Evolutionary conservation across 2,888 invertebrate genomes (phyloP), one percentile per base, ranked within the genome.

Genomic region (Aporophyla lueneburgensis): DNA sequence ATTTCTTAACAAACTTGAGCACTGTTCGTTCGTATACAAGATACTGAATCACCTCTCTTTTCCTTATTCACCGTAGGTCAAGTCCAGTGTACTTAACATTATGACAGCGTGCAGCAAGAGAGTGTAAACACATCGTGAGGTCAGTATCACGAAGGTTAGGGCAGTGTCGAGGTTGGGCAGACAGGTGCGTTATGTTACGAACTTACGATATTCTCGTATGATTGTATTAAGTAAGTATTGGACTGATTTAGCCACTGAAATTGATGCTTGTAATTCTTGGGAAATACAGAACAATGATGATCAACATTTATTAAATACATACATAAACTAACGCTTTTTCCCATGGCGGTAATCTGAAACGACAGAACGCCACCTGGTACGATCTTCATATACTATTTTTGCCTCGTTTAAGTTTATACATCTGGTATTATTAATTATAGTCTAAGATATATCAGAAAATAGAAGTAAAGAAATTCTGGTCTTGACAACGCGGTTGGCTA

Each of bases 81-180:
- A 82, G 79, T 82, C 33, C 75, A 74, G 21, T 56, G 53, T 40
- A 68, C 67, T 71, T 71, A 74, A 69, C 74, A 78, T 71, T 74
- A 74, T 24, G 10, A 56, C 59, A 63, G 46, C 63, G 51, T 33
- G 33, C 53, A 33, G 19, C 33, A 33, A 33, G 33, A 51, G 27
- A 51, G 66, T 59, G 61, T 63, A 81, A 69, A 61, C 61, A 71
- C n/a, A 49, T 70, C 12, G 51, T 68, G 59, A 78, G 78, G 82
- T 72, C 82, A 71, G 67, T 69, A 71, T 49, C 24, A 61, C 66
- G 76, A 82, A 83, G 80, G 82, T 76, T 19, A 54, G 53, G 75
- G 24, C 79, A 79, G 63, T 59, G 66, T 70, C 72, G 69, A 79
- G 80, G 79, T 56, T 33, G 24, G 40, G 5, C 75, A 79, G 46